Percentiles rank a stretch among this genome's conserved stretches.
phyloP scores from a whole-genome alignment of 2,888 invertebrate genomes.

The Galerucella calmariensis region DNA sequence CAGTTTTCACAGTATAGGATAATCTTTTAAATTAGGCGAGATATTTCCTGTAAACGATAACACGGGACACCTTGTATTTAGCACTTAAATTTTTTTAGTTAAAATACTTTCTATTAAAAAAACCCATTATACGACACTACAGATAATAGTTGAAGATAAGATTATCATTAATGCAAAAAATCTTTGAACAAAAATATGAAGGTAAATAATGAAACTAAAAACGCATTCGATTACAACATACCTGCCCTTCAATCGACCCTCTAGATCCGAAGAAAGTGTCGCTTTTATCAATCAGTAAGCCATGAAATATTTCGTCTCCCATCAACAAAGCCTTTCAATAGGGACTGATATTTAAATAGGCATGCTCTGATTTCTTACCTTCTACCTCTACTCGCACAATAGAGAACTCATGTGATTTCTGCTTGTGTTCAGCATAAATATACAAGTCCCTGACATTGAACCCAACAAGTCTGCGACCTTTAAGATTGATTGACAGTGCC shows the following conservation, averaged over 20 bases:
- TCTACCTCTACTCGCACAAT: slow-evolving; percentile 45
- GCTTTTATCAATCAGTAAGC: slow-evolving; percentile 44
- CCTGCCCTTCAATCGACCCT: slow-evolving; percentile 24
- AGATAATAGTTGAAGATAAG: background rate
- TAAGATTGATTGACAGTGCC: slow-evolving; percentile 36
- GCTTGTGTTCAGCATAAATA: slow-evolving; percentile 29
- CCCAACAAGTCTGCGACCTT: slow-evolving; percentile 51
- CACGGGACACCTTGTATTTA: too few relatives aligned
- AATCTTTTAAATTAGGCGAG: too few relatives aligned
- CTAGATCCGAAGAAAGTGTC: slow-evolving; percentile 24
- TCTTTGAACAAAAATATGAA: background rate
- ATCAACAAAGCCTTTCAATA: slow-evolving; percentile 32
- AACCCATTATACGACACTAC: too few relatives aligned
- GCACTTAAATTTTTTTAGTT: too few relatives aligned
- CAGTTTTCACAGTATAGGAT: too few relatives aligned
- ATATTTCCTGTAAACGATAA: too few relatives aligned
- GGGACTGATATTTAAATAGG: slow-evolving; percentile 47
- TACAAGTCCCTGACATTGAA: slow-evolving; percentile 49
- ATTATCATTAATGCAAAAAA: background rate
- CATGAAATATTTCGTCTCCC: slow-evolving; percentile 41
- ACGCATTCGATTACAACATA: background rate
- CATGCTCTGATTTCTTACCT: slow-evolving; percentile 42
- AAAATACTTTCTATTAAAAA: too few relatives aligned
- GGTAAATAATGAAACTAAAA: background rate
- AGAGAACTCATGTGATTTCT: slow-evolving; percentile 45